Evolutionary conservation across 2,113 vertebrate genomes (phyloP).

Genomic region (Pao palembangensis): DNA sequence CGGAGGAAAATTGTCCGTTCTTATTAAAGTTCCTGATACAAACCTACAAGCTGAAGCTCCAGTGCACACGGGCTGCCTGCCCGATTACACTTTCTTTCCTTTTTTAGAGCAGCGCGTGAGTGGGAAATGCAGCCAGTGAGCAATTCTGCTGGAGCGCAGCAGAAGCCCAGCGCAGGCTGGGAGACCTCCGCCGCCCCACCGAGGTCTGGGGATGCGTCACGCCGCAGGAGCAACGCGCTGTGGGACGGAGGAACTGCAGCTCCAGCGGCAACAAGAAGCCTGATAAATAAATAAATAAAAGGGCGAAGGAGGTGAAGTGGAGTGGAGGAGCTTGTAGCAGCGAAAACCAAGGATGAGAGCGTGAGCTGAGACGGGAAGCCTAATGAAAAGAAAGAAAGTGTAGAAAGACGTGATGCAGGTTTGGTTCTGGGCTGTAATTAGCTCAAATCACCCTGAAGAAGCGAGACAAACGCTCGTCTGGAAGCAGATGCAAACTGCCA

Average conservation of each 20-base stretch:
- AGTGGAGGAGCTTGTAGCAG: background rate
- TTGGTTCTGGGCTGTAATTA: background rate
- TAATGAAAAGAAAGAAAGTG: background rate
- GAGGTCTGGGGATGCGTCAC: conserved; percentile 36
- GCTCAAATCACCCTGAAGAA: too few relatives aligned
- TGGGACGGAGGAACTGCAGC: conserved; percentile 15
- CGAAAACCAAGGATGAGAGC: conserved; percentile 5
- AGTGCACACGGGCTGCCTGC: conserved; percentile 43
- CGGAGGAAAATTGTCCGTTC: conserved; percentile 61
- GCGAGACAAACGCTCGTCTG: too few relatives aligned
- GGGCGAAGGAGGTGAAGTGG: conserved; percentile 5
- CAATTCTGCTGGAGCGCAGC: conserved; percentile 41
- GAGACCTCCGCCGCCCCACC: conserved; percentile 13
- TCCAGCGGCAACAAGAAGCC: background rate
- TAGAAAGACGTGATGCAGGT: background rate
- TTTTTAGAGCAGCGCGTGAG: conserved; percentile 55
- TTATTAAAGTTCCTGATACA: conserved; percentile 60
- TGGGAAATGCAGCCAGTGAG: conserved; percentile 63
- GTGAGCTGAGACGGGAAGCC: background rate
- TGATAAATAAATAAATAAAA: background rate
- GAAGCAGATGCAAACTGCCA: too few relatives aligned
- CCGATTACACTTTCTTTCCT: conserved; percentile 50
- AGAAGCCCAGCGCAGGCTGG: conserved; percentile 41
- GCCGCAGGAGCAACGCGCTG: conserved; percentile 18
- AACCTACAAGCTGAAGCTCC: conserved; percentile 41